Conservation (phyloP, 2,888 invertebrate species). For the Hirudinaria manillensis region DNA sequence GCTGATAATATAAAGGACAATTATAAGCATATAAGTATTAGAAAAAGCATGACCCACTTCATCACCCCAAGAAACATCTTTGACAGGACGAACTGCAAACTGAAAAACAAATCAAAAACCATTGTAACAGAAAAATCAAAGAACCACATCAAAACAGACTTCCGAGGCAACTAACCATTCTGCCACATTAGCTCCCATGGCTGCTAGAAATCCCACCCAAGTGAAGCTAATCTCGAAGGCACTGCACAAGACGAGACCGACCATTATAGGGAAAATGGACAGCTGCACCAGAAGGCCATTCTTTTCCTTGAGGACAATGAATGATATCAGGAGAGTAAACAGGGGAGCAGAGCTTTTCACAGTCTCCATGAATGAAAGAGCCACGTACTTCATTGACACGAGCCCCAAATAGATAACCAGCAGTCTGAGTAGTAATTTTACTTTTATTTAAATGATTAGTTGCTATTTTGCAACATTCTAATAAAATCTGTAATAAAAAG, state of each 20-base stretch:
- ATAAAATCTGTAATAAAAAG: not conserved
- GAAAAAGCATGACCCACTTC: conserved; percentile 61
- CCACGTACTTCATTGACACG: conserved; percentile 70
- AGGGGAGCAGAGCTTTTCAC: conserved; percentile 74
- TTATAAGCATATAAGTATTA: too few relatives aligned
- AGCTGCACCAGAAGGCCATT: conserved; percentile 51
- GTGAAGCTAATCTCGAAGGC: conserved; percentile 71
- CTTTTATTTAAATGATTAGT: not conserved
- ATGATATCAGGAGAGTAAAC: conserved; percentile 70
- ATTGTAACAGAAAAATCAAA: not conserved
- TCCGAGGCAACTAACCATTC: conserved; percentile 60
- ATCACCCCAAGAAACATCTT: conserved; percentile 72
- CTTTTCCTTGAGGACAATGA: conserved; percentile 54
- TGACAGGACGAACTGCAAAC: conserved; percentile 72
- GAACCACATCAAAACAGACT: too few relatives aligned
- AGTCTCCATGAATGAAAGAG: conserved; percentile 74
- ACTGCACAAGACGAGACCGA: conserved; percentile 69
- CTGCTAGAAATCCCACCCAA: conserved; percentile 67
- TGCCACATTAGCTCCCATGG: conserved; percentile 71
- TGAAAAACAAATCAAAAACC: conserved; percentile 44
- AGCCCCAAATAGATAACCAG: conserved; percentile 69
- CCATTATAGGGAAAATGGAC: conserved; percentile 71
- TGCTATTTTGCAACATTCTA: not conserved
- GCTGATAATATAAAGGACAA: not conserved
- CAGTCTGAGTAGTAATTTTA: conserved; percentile 57